phyloP scores from a whole-genome alignment of 2,888 invertebrate species.

The Oxyteleia sp. region DNA sequence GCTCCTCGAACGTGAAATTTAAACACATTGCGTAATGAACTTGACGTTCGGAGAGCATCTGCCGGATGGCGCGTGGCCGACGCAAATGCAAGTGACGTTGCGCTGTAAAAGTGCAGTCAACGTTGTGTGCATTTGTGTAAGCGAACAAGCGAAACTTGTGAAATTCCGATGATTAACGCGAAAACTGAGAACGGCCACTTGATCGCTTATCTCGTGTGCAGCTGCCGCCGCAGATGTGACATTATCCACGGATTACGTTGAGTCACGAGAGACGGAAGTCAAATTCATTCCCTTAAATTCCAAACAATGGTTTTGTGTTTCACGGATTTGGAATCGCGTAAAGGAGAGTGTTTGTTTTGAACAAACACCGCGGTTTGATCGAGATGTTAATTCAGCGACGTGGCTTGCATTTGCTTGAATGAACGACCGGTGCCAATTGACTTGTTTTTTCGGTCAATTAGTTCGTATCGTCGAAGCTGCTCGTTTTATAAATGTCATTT shows the following conservation, averaged over 20 bases:
- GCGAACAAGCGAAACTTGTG: not conserved
- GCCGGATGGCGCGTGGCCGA: not conserved
- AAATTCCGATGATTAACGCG: not conserved
- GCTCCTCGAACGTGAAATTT: constrained; percentile 15
- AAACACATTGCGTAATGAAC: constrained; percentile 21
- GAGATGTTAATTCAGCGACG: not conserved
- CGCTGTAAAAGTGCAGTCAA: constrained; percentile 5
- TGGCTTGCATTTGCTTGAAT: not conserved
- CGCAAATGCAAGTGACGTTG: constrained; percentile 1
- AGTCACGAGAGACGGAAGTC: not conserved
- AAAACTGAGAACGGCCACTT: not conserved
- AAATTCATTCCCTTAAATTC: not conserved
- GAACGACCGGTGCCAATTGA: not conserved
- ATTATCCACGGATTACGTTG: not conserved
- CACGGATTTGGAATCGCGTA: not conserved
- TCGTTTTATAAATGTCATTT: constrained; percentile 9
- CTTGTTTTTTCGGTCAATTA: constrained; percentile 14
- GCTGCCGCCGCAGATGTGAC: not conserved
- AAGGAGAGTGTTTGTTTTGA: not conserved
- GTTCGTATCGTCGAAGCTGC: not conserved
- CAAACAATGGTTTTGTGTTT: not conserved
- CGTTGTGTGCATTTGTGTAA: not conserved
- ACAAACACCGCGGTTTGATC: not conserved
- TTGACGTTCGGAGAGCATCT: constrained; percentile 30
- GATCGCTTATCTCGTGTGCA: not conserved